Evolutionary conservation across 1,140 invertebrate genomes (phyloP), one percentile per base, ranked within the genome.

Genomic region (Heliothis virescens): DNA sequence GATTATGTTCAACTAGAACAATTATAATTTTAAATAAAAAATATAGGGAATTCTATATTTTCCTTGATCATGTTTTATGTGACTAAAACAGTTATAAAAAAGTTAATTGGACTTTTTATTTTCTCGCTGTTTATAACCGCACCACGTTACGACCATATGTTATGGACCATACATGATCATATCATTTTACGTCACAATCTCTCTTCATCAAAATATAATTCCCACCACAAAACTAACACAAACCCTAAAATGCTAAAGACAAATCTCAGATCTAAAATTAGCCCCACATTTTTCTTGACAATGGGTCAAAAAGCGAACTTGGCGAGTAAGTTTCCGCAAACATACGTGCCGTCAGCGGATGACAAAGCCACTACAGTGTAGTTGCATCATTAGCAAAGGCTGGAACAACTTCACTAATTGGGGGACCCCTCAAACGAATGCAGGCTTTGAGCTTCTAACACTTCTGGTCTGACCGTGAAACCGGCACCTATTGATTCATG

Each of bases 341-440:
- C 72, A 76, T 48, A 80, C 72, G 53, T 76, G 63, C 41, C 29
- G 69, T 65, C 57, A 73, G 57, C 16, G 62, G 18, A 72, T 62
- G 72, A 82, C 81, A 82, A 79, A 83, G 79, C 75, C 72, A 65
- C 73, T 76, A 47, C 50, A 62, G 62, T 21, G 26, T 59, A 5
- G 29, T 41, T 50, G 29, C 79, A 55, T 83, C 82, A 83, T 83
- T 83, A 83, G 82, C 47, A 65, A 34, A 76, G 62, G 60, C 71
- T 62, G 16, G 47, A 69, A 72, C 67, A 77, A 77, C 73, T 80
- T 52, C 71, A 41, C 82, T 83, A 83, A 83, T 83, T 83, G 82
- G 82, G 71, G 13, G 34, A 16, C 21, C 79, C 65, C 72, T 80
- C 18, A 26, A 18, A 18, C 9, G 72, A 75, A 75, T 15, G 12